A percentile compares a stretch with the other conserved stretches of the same genome.
These are phyloP conservation scores for Lasioglossum albipes DNA, from an alignment of 1,140 invertebrate genomes.

Conservation along the genomic window DNA sequence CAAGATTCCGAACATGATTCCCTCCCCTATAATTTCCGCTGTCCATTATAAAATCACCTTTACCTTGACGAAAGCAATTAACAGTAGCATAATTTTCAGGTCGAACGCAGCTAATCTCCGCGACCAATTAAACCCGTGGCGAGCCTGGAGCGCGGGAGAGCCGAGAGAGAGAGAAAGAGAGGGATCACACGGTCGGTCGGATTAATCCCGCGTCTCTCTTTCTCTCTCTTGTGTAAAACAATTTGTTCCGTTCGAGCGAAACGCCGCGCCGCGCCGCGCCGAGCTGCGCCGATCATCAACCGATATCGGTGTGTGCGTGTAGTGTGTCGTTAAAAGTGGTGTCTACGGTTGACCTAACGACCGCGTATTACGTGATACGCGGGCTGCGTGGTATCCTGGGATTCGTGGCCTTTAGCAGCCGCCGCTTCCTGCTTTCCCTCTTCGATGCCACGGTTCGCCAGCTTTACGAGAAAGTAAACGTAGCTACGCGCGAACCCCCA, in stretches of 20 bases:
- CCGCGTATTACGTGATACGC: conserved; percentile 53
- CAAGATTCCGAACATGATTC: not conserved
- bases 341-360: conserved; percentile 53
- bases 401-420: conserved; percentile 48
- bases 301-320: not conserved
- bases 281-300: not conserved
- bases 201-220: not conserved
- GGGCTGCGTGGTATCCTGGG: conserved; percentile 24
- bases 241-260: conserved; percentile 26
- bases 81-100: conserved; percentile 1
- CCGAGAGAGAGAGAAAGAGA: too few relatives aligned
- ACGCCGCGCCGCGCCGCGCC: not conserved
- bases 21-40: not conserved
- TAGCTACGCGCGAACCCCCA: not conserved
- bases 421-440: conserved; percentile 27
- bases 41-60: not conserved
- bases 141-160: not conserved
- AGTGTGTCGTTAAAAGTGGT: conserved; percentile 54
- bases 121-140: conserved; percentile 16
- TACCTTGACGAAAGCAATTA: not conserved
- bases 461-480: conserved; percentile 54
- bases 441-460: conserved; percentile 40
- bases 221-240: conserved; percentile 1
- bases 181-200: not conserved
- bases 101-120: not conserved